Evolutionary conservation across 1,140 invertebrate species (phyloP).

Genomic region (Belonocnema kinseyi): DNA sequence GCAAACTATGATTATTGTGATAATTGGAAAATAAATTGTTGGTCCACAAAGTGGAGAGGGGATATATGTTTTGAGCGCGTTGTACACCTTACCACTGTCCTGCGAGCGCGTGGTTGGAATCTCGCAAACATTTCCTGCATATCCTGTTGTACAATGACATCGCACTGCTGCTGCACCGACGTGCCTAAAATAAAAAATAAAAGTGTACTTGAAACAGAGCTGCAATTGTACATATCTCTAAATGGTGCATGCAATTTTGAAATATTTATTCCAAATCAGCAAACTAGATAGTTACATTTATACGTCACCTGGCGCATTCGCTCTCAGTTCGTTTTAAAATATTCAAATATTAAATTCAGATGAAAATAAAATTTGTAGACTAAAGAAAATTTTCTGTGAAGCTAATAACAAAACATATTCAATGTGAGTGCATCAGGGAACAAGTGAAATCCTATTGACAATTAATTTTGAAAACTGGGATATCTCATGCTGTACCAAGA

Average conservation of each 20-base stretch:
- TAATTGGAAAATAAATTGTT: constrained; percentile 32
- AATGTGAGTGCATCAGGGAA: too few species aligned
- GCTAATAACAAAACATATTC: too few species aligned
- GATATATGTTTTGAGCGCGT: constrained; percentile 4
- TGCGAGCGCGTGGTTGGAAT: constrained; percentile 75
- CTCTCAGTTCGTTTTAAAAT: neutral
- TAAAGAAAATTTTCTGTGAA: neutral
- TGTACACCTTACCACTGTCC: constrained; percentile 57
- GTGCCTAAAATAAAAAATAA: constrained; percentile 77
- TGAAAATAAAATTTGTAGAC: neutral
- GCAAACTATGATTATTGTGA: constrained; percentile 24
- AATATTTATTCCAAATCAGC: neutral
- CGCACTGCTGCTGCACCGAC: constrained; percentile 82
- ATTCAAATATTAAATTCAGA: neutral
- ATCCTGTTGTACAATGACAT: constrained; percentile 80
- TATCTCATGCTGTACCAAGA: too few species aligned
- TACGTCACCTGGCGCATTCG: neutral
- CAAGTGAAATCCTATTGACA: too few species aligned
- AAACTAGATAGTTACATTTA: neutral
- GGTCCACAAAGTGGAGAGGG: neutral
- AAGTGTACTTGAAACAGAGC: constrained; percentile 5
- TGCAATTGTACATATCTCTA: neutral
- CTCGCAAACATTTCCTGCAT: constrained; percentile 82
- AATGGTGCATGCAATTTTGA: constrained; percentile 13
- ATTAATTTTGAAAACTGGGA: too few species aligned